Evolutionary conservation across 2,113 vertebrate genomes (phyloP).

Genomic region (Urocitellus parryii): DNA sequence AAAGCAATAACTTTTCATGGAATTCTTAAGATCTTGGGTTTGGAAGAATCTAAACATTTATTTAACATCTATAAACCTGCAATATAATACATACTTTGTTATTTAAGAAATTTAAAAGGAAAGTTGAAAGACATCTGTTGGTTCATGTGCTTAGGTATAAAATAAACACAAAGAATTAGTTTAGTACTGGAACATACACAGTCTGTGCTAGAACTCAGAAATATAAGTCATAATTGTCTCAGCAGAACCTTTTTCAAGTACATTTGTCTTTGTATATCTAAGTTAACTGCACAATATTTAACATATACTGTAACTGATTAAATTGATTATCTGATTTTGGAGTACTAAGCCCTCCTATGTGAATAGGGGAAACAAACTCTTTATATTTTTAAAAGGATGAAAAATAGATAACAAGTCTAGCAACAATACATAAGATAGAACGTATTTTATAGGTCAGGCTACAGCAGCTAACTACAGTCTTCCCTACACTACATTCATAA

Average conservation of each 20-base stretch:
- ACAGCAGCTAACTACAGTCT: not conserved
- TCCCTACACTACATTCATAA: not conserved
- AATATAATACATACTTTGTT: not conserved
- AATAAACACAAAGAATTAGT: conserved; percentile 16
- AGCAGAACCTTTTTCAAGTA: not conserved
- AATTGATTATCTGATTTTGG: not conserved
- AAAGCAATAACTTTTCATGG: not conserved
- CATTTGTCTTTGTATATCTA: not conserved
- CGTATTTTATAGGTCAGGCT: not conserved
- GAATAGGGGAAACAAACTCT: not conserved
- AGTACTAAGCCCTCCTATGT: not conserved
- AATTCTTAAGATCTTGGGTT: not conserved
- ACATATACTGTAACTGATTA: not conserved
- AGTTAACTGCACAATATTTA: not conserved
- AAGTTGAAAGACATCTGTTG: conserved; percentile 21
- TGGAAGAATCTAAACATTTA: not conserved
- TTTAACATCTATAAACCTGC: not conserved
- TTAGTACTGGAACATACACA: conserved; percentile 9
- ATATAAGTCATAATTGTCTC: conserved; percentile 11
- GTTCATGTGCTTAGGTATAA: not conserved
- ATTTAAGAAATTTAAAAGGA: not conserved
- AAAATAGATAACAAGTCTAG: not conserved
- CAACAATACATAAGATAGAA: not conserved
- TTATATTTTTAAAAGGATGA: conserved; percentile 16
- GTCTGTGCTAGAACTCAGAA: not conserved